phyloP scores from a whole-genome alignment of 2,113 vertebrate species.

The Orthonyx spaldingii region DNA sequence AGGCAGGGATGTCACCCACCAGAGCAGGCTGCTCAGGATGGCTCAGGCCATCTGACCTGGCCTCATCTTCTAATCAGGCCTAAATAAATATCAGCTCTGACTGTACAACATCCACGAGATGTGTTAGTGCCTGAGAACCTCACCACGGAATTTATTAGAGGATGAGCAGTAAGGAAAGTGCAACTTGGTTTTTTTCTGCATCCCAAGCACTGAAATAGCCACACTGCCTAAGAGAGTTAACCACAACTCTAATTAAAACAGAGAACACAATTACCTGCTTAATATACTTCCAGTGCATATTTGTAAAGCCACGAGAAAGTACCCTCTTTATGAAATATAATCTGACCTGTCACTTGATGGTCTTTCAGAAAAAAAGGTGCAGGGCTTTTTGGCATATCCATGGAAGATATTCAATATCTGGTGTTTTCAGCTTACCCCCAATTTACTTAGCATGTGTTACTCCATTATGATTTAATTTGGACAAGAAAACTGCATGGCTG shows the following conservation, averaged over 20 bases:
- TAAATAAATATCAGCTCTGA: not conserved
- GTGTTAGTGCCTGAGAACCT: not conserved
- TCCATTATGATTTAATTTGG: conserved; percentile 59
- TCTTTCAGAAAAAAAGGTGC: not conserved
- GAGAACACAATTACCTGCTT: not conserved
- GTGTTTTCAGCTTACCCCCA: conserved; percentile 20
- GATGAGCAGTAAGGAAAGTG: not conserved
- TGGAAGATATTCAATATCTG: conserved; percentile 12
- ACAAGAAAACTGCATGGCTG: conserved; percentile 55
- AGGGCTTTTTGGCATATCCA: not conserved
- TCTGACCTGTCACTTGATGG: not conserved
- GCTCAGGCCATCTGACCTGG: not conserved
- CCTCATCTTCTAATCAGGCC: not conserved
- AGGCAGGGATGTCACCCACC: not conserved
- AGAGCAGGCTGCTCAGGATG: not conserved
- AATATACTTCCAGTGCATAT: not conserved
- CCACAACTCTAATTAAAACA: not conserved
- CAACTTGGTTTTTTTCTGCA: not conserved
- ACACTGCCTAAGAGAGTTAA: not conserved
- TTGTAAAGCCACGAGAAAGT: not conserved
- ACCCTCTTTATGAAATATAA: not conserved
- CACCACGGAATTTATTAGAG: not conserved
- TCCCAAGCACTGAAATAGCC: not conserved
- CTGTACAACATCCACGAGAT: not conserved
- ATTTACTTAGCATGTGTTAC: conserved; percentile 62